These are phyloP conservation scores for Hypena proboscidalis DNA, from an alignment of 2,888 invertebrate species.

Conservation along the genomic window DNA sequence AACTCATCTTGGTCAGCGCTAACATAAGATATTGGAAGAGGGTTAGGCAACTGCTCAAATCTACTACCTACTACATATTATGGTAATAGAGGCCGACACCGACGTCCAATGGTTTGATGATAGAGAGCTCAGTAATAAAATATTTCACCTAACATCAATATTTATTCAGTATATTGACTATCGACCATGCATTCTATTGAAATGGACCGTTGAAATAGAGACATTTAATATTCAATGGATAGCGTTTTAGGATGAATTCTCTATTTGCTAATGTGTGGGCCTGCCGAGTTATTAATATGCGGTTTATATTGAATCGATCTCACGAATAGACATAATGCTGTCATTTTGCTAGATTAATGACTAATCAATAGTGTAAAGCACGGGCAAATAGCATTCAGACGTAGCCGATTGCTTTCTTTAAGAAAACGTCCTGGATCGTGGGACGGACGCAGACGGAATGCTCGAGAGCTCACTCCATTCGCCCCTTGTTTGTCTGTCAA, in stretches of 20 bases:
- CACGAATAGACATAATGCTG: conserved; percentile 3
- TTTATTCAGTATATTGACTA: conserved; percentile 38
- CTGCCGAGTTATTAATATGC: conserved; percentile 6
- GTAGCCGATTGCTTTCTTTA: conserved; percentile 48
- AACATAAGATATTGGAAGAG: conserved; percentile 63
- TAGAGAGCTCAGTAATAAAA: conserved; percentile 38
- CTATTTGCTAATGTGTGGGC: conserved; percentile 18
- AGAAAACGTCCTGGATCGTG: conserved; percentile 41
- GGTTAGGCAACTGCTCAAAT: conserved; percentile 59
- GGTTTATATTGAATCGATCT: neutral
- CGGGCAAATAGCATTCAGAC: conserved; percentile 45
- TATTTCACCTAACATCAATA: conserved; percentile 41
- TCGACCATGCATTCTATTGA: conserved; percentile 29
- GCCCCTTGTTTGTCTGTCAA: conserved; percentile 78
- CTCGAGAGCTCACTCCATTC: conserved; percentile 66
- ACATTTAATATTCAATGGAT: conserved; percentile 13
- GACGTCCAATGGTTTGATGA: conserved; percentile 47
- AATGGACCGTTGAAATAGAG: conserved; percentile 22
- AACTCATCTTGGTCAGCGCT: conserved; percentile 57
- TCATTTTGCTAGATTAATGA: conserved; percentile 23
- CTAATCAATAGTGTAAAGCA: conserved; percentile 47
- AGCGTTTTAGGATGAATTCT: conserved; percentile 26
- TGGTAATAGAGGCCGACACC: conserved; percentile 63
- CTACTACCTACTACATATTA: conserved; percentile 66
- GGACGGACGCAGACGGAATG: conserved; percentile 51